These are phyloP conservation scores for Notodonta dromedarius DNA, from an alignment of 2,888 invertebrate species.

Conservation along the genomic window DNA sequence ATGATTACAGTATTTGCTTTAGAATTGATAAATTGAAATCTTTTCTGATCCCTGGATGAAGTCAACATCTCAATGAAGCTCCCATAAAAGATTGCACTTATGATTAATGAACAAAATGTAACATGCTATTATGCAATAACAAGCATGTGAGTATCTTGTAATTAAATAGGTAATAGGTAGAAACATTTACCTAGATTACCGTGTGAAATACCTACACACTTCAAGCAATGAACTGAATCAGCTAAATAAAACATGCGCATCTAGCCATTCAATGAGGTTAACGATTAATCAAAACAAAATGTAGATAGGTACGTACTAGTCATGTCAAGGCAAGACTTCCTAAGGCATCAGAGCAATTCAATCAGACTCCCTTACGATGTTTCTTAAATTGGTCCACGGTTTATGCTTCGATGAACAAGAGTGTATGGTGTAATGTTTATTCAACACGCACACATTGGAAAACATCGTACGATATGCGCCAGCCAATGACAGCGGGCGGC, in stretches of 20 bases:
- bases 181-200: slow-evolving; percentile 10
- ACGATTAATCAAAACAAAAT: slow-evolving; percentile 56
- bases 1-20: slow-evolving; percentile 9
- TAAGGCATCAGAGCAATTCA: slow-evolving; percentile 75
- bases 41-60: too few species aligned
- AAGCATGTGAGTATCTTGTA: too few species aligned
- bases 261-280: slow-evolving; percentile 34
- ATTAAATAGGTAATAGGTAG: slow-evolving; percentile 7
- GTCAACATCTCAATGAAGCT: too few species aligned
- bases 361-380: slow-evolving; percentile 61
- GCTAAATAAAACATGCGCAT: slow-evolving; percentile 28
- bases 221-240: slow-evolving; percentile 16
- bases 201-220: slow-evolving; percentile 29
- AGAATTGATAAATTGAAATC: neutral
- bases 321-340: slow-evolving; percentile 71
- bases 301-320: slow-evolving; percentile 36
- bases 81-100: too few species aligned
- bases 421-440: slow-evolving; percentile 55
- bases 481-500: slow-evolving; percentile 66
- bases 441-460: slow-evolving; percentile 63
- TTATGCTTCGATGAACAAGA: slow-evolving; percentile 61
- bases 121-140: too few species aligned
- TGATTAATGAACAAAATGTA: too few species aligned
- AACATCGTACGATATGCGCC: slow-evolving; percentile 76
- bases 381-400: slow-evolving; percentile 73